Base-by-base conservation (phyloP, 2,888 invertebrate genomes). In the Drosophila atripex region DNA sequence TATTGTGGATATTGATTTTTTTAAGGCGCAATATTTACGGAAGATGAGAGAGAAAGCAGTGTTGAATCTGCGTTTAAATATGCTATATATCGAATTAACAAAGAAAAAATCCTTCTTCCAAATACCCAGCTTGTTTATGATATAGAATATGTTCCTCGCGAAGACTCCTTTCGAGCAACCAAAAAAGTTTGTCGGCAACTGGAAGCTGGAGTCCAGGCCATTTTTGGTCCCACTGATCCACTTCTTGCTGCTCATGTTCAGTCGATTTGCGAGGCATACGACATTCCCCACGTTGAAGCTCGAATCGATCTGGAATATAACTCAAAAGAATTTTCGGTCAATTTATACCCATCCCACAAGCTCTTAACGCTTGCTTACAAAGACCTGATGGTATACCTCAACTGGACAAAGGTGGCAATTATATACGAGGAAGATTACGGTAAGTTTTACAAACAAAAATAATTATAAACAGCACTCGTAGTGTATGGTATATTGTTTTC, bases 391-490 rank as follows among this genome's bases (percentile, higher is more conserved):
- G 93, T 94, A 9, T 96, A 96, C 90, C 94, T 98, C 69, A 97
- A 97, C 90, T 98, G 98, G 98, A 97, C 97, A 2, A 95, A 95
- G 89, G 97, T 98, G 87, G 98, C 97, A 0, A 95, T 99, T 58
- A 94, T 99, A 46, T 98, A 98, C 89, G 98, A 99, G 89, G 97
- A 98, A 86, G 97, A 97, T 83, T 95, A 95, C 89, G 97, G 97
- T 97, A 89, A 93, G 9, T 39, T 9, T 39, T 39, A 2, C 14
- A 23, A 23, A 23, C 21, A 23, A 4, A 4, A 23, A 21, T 3
- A 3, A 21, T 21, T 21, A 21, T 4, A 21, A 2, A 3, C 18
- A 18, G 18, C 2, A 18, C 18, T 18, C 18, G 18, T 18, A 21
- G 3, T 0, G 21, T 21, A 21, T 21, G 21, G 3, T 21, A 1